These are phyloP conservation scores for Melospiza melodia DNA, from an alignment of 2,113 vertebrate genomes.

Conservation along the genomic window DNA sequence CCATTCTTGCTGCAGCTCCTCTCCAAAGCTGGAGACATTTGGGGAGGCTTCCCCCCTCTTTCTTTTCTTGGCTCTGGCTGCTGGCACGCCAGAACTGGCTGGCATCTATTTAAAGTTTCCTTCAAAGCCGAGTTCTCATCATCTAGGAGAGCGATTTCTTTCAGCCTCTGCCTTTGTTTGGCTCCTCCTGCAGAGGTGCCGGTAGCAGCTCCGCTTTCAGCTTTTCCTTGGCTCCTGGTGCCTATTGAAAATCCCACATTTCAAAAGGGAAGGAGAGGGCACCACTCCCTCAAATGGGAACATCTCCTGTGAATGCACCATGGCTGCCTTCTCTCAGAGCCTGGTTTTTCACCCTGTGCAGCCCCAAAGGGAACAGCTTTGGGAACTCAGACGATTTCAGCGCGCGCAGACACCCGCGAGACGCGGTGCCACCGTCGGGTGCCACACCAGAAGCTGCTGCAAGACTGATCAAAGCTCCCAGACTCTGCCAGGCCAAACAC, in stretches of 20 bases:
- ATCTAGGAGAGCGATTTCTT: constrained; percentile 7
- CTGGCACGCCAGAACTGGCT: constrained; percentile 5
- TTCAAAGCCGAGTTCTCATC: constrained; percentile 59
- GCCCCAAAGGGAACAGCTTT: neutral
- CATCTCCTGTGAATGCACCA: neutral
- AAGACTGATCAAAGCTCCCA: neutral
- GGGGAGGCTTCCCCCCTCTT: neutral
- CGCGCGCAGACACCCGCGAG: rapidly evolving
- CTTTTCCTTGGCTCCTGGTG: neutral
- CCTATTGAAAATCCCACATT: neutral
- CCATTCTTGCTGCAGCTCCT: neutral
- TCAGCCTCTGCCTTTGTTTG: constrained; percentile 20
- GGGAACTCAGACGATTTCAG: neutral
- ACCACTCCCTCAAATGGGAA: rapidly evolving
- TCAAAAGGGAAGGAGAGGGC: neutral
- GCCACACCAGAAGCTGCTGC: neutral
- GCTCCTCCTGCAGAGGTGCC: constrained; percentile 24
- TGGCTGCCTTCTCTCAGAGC: neutral
- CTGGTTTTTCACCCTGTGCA: neutral
- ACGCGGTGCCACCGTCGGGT: rapidly evolving
- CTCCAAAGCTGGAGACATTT: neutral
- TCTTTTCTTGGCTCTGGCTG: constrained; percentile 38
- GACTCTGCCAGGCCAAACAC: neutral
- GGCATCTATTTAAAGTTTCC: constrained; percentile 55
- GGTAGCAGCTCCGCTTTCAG: neutral